These are phyloP conservation scores for Caprella mutica DNA, from an alignment of 2,888 invertebrate species.

Conservation along the genomic window DNA sequence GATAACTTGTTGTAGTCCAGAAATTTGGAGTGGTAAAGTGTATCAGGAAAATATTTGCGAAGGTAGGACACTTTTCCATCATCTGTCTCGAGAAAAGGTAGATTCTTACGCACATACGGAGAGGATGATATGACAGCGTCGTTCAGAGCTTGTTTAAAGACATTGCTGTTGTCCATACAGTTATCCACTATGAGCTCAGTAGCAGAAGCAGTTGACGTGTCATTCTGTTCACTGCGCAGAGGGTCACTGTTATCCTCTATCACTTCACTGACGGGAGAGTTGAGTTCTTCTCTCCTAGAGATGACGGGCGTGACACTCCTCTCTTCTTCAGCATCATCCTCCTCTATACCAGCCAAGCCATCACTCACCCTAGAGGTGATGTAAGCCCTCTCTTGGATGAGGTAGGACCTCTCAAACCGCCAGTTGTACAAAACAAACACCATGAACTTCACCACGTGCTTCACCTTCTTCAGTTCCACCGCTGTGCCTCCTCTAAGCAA, in stretches of 20 bases:
- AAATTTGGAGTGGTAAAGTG: constrained; percentile 55
- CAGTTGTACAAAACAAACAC: constrained; percentile 79
- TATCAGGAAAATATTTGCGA: constrained; percentile 58
- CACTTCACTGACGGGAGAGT: constrained; percentile 33
- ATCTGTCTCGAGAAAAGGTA: constrained; percentile 81
- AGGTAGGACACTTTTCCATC: constrained; percentile 62
- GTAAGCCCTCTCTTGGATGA: constrained; percentile 73
- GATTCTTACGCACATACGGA: constrained; percentile 68
- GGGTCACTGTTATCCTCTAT: constrained; percentile 70
- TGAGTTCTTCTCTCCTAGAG: neutral
- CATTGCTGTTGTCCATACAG: constrained; percentile 49
- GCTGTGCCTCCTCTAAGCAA: constrained; percentile 57
- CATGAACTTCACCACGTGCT: constrained; percentile 68
- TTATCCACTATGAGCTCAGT: neutral
- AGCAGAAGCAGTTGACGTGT: constrained; percentile 11
- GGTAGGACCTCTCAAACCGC: constrained; percentile 78
- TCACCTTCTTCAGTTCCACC: constrained; percentile 65
- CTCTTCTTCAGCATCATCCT: neutral
- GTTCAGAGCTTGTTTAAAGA: constrained; percentile 61
- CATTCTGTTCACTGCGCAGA: constrained; percentile 43
- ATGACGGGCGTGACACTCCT: neutral
- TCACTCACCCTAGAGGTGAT: constrained; percentile 45
- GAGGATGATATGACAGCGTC: constrained; percentile 69
- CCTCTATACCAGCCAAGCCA: neutral
- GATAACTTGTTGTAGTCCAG: constrained; percentile 42